A percentile compares a stretch with the other conserved stretches of the same genome.
phyloP scores from a whole-genome alignment of 2,888 invertebrate species.

The Drosophila cognata region DNA sequence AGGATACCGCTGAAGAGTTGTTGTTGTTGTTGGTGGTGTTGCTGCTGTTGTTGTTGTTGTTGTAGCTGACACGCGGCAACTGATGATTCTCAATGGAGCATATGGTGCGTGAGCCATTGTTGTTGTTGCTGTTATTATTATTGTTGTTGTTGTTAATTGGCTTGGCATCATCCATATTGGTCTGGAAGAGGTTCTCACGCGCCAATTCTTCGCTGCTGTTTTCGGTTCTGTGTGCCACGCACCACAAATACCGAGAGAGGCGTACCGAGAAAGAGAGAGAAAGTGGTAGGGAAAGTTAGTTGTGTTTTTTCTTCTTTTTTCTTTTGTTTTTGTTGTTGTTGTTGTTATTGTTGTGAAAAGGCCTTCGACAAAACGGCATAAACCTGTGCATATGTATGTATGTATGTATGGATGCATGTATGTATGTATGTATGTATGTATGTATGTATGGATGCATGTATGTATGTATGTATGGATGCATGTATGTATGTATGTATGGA shows the following conservation, averaged over 20 bases:
- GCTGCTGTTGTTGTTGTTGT: conserved; percentile 14
- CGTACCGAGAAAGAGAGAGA: conserved; percentile 57
- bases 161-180: conserved; percentile 79
- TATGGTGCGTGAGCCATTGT: conserved; percentile 55
- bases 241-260: conserved; percentile 21
- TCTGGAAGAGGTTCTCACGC: conserved; percentile 84
- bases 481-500: too few species aligned
- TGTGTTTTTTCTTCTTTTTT: conserved; percentile 2
- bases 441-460: too few species aligned
- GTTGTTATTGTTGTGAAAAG: conserved; percentile 36
- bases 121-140: conserved; percentile 46
- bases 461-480: too few species aligned
- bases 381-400: conserved; percentile 37
- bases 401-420: background rate
- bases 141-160: conserved; percentile 59
- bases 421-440: background rate
- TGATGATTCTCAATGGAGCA: conserved; percentile 74
- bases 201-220: conserved; percentile 76
- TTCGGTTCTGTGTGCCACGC: conserved; percentile 71
- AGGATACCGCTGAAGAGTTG: conserved; percentile 11
- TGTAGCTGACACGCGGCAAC: conserved; percentile 38
- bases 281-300: conserved; percentile 77
- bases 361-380: conserved; percentile 37
- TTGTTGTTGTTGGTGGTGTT: conserved; percentile 3
- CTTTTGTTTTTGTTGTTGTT: background rate